Base-by-base conservation (phyloP, 30 jellyfish, hydroid and myxozoan genomes). In the Nemopilema nomurai region DNA sequence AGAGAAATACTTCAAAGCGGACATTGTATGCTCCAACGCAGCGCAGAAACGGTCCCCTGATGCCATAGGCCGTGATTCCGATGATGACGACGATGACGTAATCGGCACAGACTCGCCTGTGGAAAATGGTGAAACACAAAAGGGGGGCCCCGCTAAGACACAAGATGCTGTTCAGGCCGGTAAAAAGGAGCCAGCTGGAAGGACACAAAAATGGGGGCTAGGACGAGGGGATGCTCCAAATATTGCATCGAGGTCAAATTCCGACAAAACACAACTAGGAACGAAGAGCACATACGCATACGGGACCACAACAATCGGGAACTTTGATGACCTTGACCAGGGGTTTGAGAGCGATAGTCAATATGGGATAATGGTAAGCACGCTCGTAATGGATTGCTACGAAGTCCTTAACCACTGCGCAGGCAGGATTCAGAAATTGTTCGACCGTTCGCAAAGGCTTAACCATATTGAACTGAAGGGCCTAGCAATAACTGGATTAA, bases 1-100 rank as follows among this genome's bases (percentile, higher is more conserved):
- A 21, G 98, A 93, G 74, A 89, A 93, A 67, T 70, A 83, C 77
- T 93, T 88, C 90, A 93, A 93, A 65, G 87, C 87, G 1, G 92
- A 83, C 74, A 80, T 69, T 28, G 90, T 81, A 18, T 84, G 87
- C 84, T 71, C 87, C 23, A 73, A 24, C 69, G 29, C 76, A 25
- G 95, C 89, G 22, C 70, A 69, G 30, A 63, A 69, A 25, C 73
- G 89, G 18, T 78, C 86, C 31, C 89, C 89, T 19, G 85, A 86
- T 49, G 76, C 70, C 49, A 23, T 22, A 70, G 53, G 73, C 81
- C 75, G 87, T 28, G 89, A 86, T 69, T 86, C 95, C 0, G 95
- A 86, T 27, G 88, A 74, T 63, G 90, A 87, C 33, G 90, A 29
- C 29, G 89, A 69, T 71, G 71, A 79, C 51, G 90, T 41, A 28